Evolutionary conservation across 30 jellyfish, hydroid and myxozoan species (phyloP).

Genomic region (Aurelia sp.): DNA sequence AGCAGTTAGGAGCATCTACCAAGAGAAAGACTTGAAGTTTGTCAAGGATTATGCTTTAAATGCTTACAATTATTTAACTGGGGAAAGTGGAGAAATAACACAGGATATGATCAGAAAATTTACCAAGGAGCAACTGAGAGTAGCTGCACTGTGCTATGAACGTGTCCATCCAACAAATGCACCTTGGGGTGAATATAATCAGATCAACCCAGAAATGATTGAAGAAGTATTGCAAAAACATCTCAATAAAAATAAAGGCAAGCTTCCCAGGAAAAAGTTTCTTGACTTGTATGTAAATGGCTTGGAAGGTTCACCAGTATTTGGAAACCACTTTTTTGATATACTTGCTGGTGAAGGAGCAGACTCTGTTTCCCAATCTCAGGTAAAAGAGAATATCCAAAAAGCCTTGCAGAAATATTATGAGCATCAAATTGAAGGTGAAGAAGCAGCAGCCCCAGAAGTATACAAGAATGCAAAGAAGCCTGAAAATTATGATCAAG

Average conservation of each 20-base stretch:
- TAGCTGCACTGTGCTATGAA: conserved; percentile 57
- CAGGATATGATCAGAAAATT: conserved; percentile 28
- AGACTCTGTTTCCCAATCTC: conserved; percentile 26
- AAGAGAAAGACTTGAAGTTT: conserved; percentile 35
- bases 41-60: conserved; percentile 15
- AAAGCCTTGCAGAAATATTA: conserved; percentile 49
- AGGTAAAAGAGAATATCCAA: neutral
- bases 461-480: conserved; percentile 8
- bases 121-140: conserved; percentile 50
- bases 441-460: conserved; percentile 70
- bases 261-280: conserved; percentile 35
- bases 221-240: neutral
- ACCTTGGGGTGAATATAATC: conserved; percentile 56
- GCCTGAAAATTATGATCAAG: conserved; percentile 61
- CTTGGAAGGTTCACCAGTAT: conserved; percentile 62
- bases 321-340: conserved; percentile 69
- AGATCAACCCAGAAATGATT: conserved; percentile 11
- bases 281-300: conserved; percentile 55
- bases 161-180: conserved; percentile 77
- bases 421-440: conserved; percentile 61
- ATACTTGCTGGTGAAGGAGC: conserved; percentile 55
- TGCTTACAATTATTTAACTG: conserved; percentile 26
- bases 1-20: conserved; percentile 18
- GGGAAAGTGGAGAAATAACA: conserved; percentile 35
- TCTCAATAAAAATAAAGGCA: conserved; percentile 42